phyloP scores from a whole-genome alignment of 2,888 invertebrate genomes.

The Drosophila siamana region DNA sequence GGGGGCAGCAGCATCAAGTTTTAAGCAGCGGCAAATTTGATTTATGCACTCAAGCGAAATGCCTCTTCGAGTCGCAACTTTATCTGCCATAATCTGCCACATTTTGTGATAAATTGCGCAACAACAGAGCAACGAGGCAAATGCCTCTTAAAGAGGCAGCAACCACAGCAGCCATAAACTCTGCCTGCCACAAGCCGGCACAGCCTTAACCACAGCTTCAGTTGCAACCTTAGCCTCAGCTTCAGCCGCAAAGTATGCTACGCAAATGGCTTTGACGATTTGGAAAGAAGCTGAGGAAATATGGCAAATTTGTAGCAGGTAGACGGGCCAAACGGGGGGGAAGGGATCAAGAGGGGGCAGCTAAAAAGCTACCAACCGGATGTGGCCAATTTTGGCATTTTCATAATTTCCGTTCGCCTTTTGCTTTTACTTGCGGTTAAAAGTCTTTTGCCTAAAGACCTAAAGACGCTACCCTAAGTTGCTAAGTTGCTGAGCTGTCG shows the following conservation, averaged over 20 bases:
- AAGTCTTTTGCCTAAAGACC: constrained; percentile 28
- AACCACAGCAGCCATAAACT: constrained; percentile 11
- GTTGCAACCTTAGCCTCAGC: constrained; percentile 8
- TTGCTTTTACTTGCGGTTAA: constrained; percentile 30
- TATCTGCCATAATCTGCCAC: constrained; percentile 36
- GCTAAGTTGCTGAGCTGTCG: constrained; percentile 9
- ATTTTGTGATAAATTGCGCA: constrained; percentile 41
- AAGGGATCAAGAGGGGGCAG: neutral
- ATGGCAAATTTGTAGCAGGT: constrained; percentile 35
- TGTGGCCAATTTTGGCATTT: constrained; percentile 74
- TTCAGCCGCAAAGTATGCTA: constrained; percentile 75
- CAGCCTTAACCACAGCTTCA: constrained; percentile 10
- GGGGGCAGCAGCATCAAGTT: constrained; percentile 29
- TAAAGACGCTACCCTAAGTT: constrained; percentile 2
- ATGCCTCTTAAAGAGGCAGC: constrained; percentile 22
- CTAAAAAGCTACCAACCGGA: constrained; percentile 49
- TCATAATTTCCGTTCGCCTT: constrained; percentile 73
- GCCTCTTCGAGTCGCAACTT: constrained; percentile 22
- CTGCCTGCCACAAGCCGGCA: neutral
- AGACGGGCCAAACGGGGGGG: neutral
- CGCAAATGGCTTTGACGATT: constrained; percentile 52
- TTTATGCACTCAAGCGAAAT: constrained; percentile 48
- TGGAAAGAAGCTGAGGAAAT: constrained; percentile 34
- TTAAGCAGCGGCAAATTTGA: constrained; percentile 51
- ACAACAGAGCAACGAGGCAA: constrained; percentile 23